phyloP scores from a whole-genome alignment of 92 coral and sea anemone genomes.

The Umimayanthus chanpuru region DNA sequence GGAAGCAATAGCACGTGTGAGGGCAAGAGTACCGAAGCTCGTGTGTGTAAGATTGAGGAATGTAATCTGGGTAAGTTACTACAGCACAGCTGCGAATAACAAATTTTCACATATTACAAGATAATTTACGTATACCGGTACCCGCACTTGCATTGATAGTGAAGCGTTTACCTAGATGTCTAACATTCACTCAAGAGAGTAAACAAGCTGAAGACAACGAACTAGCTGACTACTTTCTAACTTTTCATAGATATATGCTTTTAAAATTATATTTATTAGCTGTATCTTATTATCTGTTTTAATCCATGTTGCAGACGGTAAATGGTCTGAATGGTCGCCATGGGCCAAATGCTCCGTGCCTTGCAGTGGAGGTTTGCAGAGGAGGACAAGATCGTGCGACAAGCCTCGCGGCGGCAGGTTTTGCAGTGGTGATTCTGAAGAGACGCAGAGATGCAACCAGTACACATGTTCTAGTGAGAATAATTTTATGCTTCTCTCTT shows the following conservation, averaged over 20 bases:
- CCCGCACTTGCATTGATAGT: too few species aligned
- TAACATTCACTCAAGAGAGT: too few species aligned
- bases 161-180: too few species aligned
- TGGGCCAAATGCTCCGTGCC: slow-evolving; percentile 78
- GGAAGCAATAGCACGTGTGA: not conserved
- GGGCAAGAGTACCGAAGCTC: slow-evolving; percentile 3
- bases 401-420: slow-evolving; percentile 94
- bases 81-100: too few species aligned
- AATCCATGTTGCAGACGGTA: slow-evolving; percentile 66
- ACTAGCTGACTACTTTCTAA: too few species aligned
- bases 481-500: not conserved
- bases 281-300: too few species aligned
- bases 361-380: slow-evolving; percentile 90
- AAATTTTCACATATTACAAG: too few species aligned
- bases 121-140: too few species aligned
- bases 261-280: not conserved
- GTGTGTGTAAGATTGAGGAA: not conserved
- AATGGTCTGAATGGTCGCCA: slow-evolving; percentile 84
- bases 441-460: slow-evolving; percentile 72
- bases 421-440: slow-evolving; percentile 63
- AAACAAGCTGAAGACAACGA: too few species aligned
- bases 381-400: slow-evolving; percentile 76
- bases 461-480: slow-evolving; percentile 74
- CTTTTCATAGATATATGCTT: not conserved
- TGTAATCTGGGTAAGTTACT: not conserved